phyloP scores from a whole-genome alignment of 2,113 vertebrate species.

The Chloroceryle aenea region DNA sequence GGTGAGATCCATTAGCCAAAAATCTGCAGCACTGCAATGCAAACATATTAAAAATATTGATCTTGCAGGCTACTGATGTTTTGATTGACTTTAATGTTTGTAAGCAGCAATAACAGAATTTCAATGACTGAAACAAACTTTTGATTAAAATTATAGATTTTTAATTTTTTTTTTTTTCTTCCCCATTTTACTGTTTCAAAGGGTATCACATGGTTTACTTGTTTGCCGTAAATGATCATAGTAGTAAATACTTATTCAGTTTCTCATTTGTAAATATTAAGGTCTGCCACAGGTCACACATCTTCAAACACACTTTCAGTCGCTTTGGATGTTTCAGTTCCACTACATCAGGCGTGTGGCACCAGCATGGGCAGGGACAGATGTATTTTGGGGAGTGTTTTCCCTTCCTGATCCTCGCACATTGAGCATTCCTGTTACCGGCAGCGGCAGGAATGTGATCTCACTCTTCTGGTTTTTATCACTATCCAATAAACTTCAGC shows the following conservation, averaged over 20 bases:
- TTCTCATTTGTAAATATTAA: constrained; percentile 74
- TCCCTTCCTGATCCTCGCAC: not conserved
- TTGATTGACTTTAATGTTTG: constrained; percentile 86
- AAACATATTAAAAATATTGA: constrained; percentile 91
- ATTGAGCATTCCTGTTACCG: not conserved
- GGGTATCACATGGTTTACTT: constrained; percentile 65
- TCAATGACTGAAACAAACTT: constrained; percentile 85
- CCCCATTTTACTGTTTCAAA: constrained; percentile 77
- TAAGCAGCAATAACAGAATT: constrained; percentile 86
- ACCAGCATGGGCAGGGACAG: not conserved
- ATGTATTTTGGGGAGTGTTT: not conserved
- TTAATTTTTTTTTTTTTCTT: constrained; percentile 55
- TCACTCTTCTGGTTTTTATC: not conserved
- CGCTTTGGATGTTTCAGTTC: constrained; percentile 39
- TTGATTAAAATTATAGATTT: constrained; percentile 90
- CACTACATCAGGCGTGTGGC: not conserved
- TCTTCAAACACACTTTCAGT: constrained; percentile 48
- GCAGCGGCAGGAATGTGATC: not conserved
- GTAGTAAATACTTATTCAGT: constrained; percentile 70
- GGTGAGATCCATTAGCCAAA: constrained; percentile 91
- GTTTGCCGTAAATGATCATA: constrained; percentile 66
- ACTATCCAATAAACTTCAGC: not conserved
- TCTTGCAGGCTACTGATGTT: constrained; percentile 78
- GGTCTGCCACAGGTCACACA: constrained; percentile 40
- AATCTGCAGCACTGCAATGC: constrained; percentile 85